Percentiles rank a stretch among this genome's conserved stretches.
These are phyloP conservation scores for Emmelina monodactyla DNA, from an alignment of 2,888 invertebrate genomes.

Conservation along the genomic window DNA sequence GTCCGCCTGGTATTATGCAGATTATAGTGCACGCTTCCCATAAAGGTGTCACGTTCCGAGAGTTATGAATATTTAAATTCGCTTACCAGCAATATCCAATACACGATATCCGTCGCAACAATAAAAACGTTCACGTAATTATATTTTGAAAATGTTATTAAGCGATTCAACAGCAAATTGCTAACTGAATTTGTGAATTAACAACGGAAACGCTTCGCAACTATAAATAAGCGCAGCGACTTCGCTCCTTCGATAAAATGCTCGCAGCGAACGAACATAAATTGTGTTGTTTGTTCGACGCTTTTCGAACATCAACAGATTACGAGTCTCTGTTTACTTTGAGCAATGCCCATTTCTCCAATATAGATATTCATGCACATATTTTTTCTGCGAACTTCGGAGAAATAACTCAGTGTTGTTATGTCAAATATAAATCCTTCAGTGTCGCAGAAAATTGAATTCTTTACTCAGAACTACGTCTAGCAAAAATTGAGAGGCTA, in stretches of 20 bases:
- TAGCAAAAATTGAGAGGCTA: no score
- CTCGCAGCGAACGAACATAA: neutral
- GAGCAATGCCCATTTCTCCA: no score
- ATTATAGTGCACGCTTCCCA: conserved; percentile 17
- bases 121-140: conserved; percentile 1
- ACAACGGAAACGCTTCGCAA: neutral
- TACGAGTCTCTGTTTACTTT: no score
- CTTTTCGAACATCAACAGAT: no score
- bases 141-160: conserved; percentile 1
- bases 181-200: conserved; percentile 1
- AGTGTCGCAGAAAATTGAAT: no score
- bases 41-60: conserved; percentile 1
- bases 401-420: no score
- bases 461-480: no score
- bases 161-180: conserved; percentile 1
- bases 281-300: neutral
- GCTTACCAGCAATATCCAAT: conserved; percentile 7
- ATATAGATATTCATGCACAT: no score
- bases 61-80: conserved; percentile 8
- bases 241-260: neutral
- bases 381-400: no score
- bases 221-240: neutral
- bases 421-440: no score
- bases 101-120: conserved; percentile 1
- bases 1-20: conserved; percentile 17